These are phyloP conservation scores for Protomyctophum bolini DNA, from an alignment of 2,113 vertebrate species.

Conservation along the genomic window DNA sequence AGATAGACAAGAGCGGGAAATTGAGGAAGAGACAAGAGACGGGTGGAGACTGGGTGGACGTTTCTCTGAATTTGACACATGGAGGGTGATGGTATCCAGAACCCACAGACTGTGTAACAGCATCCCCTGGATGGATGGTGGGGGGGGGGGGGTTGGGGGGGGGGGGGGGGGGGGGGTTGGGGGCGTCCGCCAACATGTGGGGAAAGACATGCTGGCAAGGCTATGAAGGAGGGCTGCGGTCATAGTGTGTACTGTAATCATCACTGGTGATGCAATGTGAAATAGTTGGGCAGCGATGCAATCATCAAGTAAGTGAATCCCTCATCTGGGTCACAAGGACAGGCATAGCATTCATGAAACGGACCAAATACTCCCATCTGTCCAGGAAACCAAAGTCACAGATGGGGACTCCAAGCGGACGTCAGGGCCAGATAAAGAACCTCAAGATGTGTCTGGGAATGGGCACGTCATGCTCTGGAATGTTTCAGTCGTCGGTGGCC, in stretches of 20 bases:
- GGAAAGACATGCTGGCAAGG: constrained; percentile 20
- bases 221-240: constrained; percentile 25
- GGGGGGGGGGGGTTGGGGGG: too few relatives aligned
- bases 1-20: too few relatives aligned
- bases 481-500: too few relatives aligned
- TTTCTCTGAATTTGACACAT: constrained; percentile 6
- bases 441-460: neutral
- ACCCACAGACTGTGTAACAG: neutral
- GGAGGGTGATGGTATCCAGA: constrained; percentile 40
- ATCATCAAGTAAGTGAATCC: constrained; percentile 23
- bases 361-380: neutral
- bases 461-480: too few relatives aligned
- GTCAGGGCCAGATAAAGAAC: neutral
- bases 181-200: constrained; percentile 17
- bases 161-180: constrained; percentile 32
- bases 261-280: constrained; percentile 48
- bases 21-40: neutral
- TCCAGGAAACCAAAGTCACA: neutral
- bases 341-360: constrained; percentile 13
- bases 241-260: constrained; percentile 22
- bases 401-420: neutral
- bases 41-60: neutral
- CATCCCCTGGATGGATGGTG: constrained; percentile 8
- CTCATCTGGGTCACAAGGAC: constrained; percentile 4
- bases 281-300: constrained; percentile 16